Conservation (phyloP, 2,797 vertebrate genomes). For the Pipistrellus pygmaeus region DNA sequence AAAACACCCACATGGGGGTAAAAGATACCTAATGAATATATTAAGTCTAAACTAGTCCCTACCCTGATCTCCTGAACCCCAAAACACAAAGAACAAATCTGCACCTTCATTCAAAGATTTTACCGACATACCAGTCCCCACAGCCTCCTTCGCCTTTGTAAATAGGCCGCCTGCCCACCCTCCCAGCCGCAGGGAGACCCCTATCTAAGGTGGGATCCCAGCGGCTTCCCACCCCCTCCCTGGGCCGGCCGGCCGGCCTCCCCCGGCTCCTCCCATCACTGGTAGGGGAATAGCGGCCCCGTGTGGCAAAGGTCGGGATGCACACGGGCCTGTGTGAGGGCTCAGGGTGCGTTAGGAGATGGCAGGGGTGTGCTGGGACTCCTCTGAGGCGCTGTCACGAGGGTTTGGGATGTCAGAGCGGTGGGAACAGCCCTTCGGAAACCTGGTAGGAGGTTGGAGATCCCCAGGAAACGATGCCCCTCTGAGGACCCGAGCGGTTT, state of each 20-base stretch:
- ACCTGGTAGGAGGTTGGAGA: neutral
- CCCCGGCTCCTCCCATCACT: neutral
- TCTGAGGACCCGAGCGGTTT: neutral
- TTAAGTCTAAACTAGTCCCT: conserved; percentile 17
- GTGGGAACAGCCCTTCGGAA: neutral
- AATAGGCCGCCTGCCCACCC: neutral
- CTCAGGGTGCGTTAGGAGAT: neutral
- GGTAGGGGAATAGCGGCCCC: conserved; percentile 52
- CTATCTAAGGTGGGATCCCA: neutral
- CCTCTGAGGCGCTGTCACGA: neutral
- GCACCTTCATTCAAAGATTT: neutral
- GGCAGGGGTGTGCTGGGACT: neutral
- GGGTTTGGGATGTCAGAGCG: neutral
- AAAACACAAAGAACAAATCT: neutral
- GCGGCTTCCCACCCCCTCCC: neutral
- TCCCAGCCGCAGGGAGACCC: neutral
- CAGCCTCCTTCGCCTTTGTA: neutral
- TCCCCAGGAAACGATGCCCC: neutral
- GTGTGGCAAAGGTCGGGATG: conserved; percentile 44
- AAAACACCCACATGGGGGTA: neutral
- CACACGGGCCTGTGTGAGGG: neutral
- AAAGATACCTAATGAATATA: neutral
- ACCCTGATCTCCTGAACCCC: neutral
- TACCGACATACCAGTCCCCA: neutral
- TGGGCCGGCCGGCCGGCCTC: no score